Percentiles rank a stretch among this genome's conserved stretches.
Conservation (phyloP, 2,888 invertebrate genomes). For the Achlya flavicornis region DNA sequence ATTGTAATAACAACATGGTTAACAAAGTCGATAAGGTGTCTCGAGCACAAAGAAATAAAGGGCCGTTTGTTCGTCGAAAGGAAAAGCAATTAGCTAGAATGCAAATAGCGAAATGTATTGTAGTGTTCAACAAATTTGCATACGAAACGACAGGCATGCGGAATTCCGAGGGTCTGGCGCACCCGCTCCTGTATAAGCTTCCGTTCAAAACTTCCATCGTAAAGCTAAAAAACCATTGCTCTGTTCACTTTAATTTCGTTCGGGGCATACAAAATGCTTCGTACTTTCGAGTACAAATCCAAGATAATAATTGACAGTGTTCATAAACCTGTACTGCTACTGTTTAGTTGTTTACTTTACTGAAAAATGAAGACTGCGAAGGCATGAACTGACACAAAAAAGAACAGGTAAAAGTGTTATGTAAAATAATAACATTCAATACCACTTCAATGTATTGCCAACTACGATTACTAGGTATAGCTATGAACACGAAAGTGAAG, state of each 20-base stretch:
- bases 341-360: background rate
- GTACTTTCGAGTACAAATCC: conserved; percentile 18
- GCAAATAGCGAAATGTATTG: conserved; percentile 75
- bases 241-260: conserved; percentile 29
- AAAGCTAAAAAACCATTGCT: conserved; percentile 55
- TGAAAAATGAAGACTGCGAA: background rate
- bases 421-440: too few species aligned
- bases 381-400: too few species aligned
- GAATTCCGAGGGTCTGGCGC: conserved; percentile 53
- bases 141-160: conserved; percentile 62
- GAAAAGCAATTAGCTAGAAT: conserved; percentile 79
- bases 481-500: too few species aligned
- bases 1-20: conserved; percentile 37
- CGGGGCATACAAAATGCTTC: conserved; percentile 24
- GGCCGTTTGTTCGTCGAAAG: conserved; percentile 67
- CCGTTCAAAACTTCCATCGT: conserved; percentile 59
- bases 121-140: conserved; percentile 73
- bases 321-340: background rate
- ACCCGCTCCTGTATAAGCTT: conserved; percentile 53
- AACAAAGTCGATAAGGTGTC: conserved; percentile 56
- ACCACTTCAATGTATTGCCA: background rate
- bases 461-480: conserved; percentile 37
- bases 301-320: conserved; percentile 17
- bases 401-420: too few species aligned
- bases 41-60: conserved; percentile 59